phyloP scores from a whole-genome alignment of 2,113 vertebrate species.

The Strigops habroptila region DNA sequence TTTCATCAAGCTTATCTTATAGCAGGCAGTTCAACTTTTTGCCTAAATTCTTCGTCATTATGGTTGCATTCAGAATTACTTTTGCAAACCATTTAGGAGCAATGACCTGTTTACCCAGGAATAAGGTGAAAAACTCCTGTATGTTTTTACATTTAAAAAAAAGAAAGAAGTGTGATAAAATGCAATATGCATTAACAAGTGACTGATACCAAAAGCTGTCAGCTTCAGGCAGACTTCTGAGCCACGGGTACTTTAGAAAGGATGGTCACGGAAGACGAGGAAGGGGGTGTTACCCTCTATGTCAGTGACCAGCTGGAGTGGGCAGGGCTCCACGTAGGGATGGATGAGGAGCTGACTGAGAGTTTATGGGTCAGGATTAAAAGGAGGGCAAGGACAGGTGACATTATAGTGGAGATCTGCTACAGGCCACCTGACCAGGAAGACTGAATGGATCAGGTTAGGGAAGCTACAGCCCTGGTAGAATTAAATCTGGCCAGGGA shows the following conservation, averaged over 20 bases:
- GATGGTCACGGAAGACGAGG: too few species aligned
- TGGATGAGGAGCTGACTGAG: neutral
- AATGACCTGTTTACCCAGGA: neutral
- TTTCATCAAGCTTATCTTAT: neutral
- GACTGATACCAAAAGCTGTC: neutral
- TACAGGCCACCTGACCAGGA: neutral
- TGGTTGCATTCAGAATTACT: neutral
- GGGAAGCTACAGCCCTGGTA: neutral
- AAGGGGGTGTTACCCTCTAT: neutral
- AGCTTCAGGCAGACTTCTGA: neutral
- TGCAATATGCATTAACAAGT: accelerated
- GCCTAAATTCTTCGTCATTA: neutral
- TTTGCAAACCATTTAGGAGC: neutral
- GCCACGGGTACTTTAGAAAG: neutral
- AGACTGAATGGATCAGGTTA: neutral
- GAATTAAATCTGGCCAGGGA: neutral
- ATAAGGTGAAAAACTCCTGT: neutral
- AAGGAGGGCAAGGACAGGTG: neutral
- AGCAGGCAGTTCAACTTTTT: neutral
- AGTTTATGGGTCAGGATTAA: neutral
- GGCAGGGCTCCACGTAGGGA: neutral
- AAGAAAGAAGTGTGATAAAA: neutral
- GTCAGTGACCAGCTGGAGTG: neutral
- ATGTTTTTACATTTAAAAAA: neutral
- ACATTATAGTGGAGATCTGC: neutral